These are phyloP conservation scores for Motacilla alba DNA, from an alignment of 2,113 vertebrate species.

Conservation along the genomic window DNA sequence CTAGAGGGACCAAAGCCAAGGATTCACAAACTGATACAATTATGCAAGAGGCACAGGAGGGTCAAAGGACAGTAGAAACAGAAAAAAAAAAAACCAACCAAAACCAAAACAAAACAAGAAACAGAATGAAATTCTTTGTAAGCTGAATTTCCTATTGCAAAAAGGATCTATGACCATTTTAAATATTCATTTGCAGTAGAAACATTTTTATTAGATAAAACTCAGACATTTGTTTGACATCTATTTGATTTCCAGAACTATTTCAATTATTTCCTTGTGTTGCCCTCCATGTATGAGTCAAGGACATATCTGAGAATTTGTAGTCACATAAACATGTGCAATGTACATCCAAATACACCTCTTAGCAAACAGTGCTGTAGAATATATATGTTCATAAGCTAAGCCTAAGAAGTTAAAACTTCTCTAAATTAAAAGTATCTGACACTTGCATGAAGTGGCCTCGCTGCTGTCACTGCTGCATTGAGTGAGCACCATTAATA, in stretches of 20 bases:
- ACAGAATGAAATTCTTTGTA: not conserved
- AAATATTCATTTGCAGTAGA: not conserved
- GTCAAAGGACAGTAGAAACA: not conserved
- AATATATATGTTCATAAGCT: not conserved
- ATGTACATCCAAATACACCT: not conserved
- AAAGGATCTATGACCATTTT: not conserved
- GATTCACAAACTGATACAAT: not conserved
- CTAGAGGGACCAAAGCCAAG: fast-evolving
- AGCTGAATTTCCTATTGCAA: not conserved
- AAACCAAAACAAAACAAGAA: not conserved
- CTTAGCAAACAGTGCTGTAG: not conserved
- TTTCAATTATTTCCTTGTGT: not conserved
- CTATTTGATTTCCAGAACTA: not conserved
- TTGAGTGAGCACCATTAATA: not conserved
- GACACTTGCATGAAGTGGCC: not conserved
- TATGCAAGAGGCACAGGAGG: not conserved
- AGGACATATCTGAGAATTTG: not conserved
- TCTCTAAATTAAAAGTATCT: not conserved
- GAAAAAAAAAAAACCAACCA: not conserved
- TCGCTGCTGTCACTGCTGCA: not conserved
- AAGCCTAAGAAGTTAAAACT: not conserved
- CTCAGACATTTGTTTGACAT: not conserved
- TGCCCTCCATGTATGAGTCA: fast-evolving
- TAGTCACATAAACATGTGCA: not conserved
- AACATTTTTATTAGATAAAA: not conserved